Evolutionary conservation across 2,797 vertebrate species (phyloP), one percentile per base, ranked within the genome.

Genomic region (Ceyx erithaca): DNA sequence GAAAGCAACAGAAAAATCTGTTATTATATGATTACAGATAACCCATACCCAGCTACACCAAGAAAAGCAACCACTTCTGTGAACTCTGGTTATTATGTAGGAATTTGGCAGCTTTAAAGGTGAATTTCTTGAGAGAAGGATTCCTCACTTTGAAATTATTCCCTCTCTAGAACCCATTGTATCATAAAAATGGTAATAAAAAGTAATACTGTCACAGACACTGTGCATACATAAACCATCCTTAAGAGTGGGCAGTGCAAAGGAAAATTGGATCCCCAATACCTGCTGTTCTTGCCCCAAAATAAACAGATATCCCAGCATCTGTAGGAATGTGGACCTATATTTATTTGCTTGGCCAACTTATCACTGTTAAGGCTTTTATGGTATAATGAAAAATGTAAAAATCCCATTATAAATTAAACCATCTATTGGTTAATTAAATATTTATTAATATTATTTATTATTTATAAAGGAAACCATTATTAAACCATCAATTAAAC

Each of bases 161-260:
- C 18, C 21, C 26, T 70, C 28, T 93, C 23, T 77, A 61, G 55
- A 89, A 80, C 21, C 68, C 71, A 71, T 26, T 71, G 46, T 70
- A 54, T 71, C 57, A 63, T 92, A 92, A 92, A 95, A 93, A 41
- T 7, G 23, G 26, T 59, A 67, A 59, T 86, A 90, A 91, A 91
- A 51, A 37, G n/a, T 70, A 89, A 90, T 73, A 69, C 64, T 94
- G 41, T 85, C 71, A 87, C 33, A 77, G 80, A 55, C 58, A 79
- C 45, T 61, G 57, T 43, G 9, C 17, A 3, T 62, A n/a, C 37
- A 82, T 92, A 93, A 92, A 75, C 71, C 49, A 82, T 85, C 54
- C 64, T 82, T 87, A 64, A 71, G 66, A 85, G 30, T 13, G 33
- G 11, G 3, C 19, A 68, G 10, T 55, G 31, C 37, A 81, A 83